Conservation (phyloP, 2,888 invertebrate genomes). For the Cacoxenus indagator region DNA sequence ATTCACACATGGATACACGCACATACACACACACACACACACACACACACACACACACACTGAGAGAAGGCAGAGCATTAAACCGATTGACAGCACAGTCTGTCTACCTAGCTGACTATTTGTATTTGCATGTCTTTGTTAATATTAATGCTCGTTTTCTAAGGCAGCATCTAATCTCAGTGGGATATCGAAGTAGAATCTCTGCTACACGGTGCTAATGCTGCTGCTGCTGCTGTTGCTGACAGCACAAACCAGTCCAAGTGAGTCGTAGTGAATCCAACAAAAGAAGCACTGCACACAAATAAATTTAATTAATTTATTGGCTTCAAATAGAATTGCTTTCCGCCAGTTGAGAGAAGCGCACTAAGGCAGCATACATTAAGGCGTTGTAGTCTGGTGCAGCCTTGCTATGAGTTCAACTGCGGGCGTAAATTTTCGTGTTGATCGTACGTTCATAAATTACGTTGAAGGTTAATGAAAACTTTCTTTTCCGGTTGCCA, state of each 20-base stretch:
- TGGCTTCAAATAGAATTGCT: background rate
- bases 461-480: slow-evolving; percentile 14
- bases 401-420: background rate
- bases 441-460: slow-evolving; percentile 13
- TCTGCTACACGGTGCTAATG: no score
- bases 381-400: background rate
- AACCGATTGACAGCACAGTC: no score
- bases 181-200: no score
- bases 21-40: background rate
- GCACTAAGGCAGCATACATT: background rate
- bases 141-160: no score
- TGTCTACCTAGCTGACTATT: no score
- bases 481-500: slow-evolving; percentile 9
- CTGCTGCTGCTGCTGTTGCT: background rate
- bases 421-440: background rate
- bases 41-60: background rate
- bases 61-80: no score
- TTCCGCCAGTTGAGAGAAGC: background rate
- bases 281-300: background rate
- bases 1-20: background rate
- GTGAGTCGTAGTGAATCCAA: background rate
- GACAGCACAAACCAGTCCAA: background rate
- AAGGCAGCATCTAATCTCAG: no score
- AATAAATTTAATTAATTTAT: slow-evolving; percentile 2
- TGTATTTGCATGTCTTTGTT: no score